Conservation (phyloP, 1,140 invertebrate genomes). For the Trichomalopsis sarcophagae region DNA sequence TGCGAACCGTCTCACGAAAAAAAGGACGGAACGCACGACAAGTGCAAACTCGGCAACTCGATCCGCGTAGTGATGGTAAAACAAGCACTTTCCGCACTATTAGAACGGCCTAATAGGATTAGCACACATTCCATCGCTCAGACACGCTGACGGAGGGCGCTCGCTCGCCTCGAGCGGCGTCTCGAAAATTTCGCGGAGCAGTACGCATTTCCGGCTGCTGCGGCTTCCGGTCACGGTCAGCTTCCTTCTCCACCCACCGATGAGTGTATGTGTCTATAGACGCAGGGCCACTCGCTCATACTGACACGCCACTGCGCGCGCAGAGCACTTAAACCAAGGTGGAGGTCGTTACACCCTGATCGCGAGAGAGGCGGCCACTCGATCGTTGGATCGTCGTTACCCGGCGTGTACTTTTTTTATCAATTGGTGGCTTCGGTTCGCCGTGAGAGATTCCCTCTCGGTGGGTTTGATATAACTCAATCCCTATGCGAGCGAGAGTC, state of each 20-base stretch:
- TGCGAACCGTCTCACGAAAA: not conserved
- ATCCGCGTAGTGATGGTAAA: not conserved
- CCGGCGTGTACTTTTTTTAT: not conserved
- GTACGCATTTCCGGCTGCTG: conserved; percentile 42
- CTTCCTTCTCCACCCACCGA: not conserved
- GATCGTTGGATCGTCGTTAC: not conserved
- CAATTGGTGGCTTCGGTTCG: not conserved
- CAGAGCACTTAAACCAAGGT: conserved; percentile 55
- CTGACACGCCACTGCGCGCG: conserved; percentile 51
- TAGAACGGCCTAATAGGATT: not conserved
- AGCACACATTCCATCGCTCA: not conserved
- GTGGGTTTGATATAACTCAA: not conserved
- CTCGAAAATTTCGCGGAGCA: not conserved
- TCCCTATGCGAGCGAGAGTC: not conserved
- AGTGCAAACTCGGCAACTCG: not conserved
- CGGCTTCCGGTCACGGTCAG: conserved; percentile 42
- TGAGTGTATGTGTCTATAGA: not conserved
- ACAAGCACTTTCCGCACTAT: not conserved
- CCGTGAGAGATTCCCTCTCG: not conserved
- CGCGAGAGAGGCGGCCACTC: conserved; percentile 22
- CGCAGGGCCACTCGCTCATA: conserved; percentile 52
- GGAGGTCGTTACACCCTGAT: conserved; percentile 64
- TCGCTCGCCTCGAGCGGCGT: not conserved
- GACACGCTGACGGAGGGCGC: not conserved
- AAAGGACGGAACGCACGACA: not conserved